Base-by-base conservation (phyloP, 2,113 vertebrate genomes). In the Rhabdomys dilectus region DNA sequence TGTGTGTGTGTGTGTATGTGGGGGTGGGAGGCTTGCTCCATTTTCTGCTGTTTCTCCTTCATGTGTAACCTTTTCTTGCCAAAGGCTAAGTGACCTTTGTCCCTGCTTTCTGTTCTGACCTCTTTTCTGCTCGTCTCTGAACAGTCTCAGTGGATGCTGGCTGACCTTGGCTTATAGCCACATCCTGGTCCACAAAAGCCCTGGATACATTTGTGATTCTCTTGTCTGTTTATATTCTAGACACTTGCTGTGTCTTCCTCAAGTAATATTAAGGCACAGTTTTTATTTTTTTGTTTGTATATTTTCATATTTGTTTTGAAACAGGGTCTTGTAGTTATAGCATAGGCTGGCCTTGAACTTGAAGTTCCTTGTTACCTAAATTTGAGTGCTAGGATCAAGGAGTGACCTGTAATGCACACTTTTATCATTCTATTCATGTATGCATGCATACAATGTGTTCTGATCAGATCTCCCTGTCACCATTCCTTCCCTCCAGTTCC, bases 1-100 rank as follows among this genome's bases (percentile, higher is more conserved):
- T 15, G 66, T 34, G 2, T 7, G 0, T 6, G 48, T 36, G 66
- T 68, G 66, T 68, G 66, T 16, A 5, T 15, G 66, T 34, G 64
- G 7, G 73, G 2, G n/a, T 2, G 34, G 1, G 17, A 6, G 36
- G 6, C 2, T 21, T 66, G 39, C 31, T 42, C 4, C 24, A 0
- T 21, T n/a, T 31, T 58, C 70, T 53, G 21, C 31, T 51, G 48
- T 34, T 24, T 26, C 53, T 15, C 72, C 72, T 10, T 89, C 31
- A 3, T 1, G 0, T 34, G 1, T 3, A 7, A 39, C 48, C 66
- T 31, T 72, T 9, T 68, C 21, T 60, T 17, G 42, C 26, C 66
- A 75, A 86, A 68, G 51, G 9, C 39, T 36, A 11, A 16, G 56
- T 66, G 82, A 85, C 78, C 22, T 34, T 73, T 51, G 8, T 22